These are phyloP conservation scores for Leptopterna dolabrata DNA, from an alignment of 2,888 invertebrate species.

Conservation along the genomic window DNA sequence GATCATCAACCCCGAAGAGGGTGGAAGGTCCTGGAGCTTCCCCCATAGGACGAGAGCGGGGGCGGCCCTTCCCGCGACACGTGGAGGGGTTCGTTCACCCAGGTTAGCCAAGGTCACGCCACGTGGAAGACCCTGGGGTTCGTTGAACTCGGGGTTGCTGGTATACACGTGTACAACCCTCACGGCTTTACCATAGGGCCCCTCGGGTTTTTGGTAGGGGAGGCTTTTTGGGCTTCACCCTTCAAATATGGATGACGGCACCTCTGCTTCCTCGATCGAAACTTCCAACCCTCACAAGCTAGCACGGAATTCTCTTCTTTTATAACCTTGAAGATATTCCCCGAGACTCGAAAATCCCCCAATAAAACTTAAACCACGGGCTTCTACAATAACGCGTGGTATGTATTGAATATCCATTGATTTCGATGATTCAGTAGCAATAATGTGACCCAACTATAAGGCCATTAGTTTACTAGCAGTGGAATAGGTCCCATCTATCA, in stretches of 20 bases:
- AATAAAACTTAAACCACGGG: not conserved
- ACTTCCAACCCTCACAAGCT: slow-evolving; percentile 27
- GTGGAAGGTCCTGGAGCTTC: slow-evolving; percentile 40
- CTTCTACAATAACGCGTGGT: too few species aligned
- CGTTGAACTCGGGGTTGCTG: slow-evolving; percentile 39
- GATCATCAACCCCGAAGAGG: slow-evolving; percentile 45
- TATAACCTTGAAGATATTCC: slow-evolving; percentile 11
- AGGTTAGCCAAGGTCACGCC: slow-evolving; percentile 59
- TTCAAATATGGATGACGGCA: slow-evolving; percentile 49
- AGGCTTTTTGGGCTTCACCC: slow-evolving; percentile 39
- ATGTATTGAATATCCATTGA: too few species aligned
- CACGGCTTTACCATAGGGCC: slow-evolving; percentile 56
- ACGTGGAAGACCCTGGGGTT: slow-evolving; percentile 56
- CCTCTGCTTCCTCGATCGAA: slow-evolving; percentile 40
- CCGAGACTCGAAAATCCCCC: not conserved
- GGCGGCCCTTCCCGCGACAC: slow-evolving; percentile 51
- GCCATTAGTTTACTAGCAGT: too few species aligned
- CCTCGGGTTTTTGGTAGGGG: slow-evolving; percentile 32
- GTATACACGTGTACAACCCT: slow-evolving; percentile 57
- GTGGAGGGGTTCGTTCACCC: slow-evolving; percentile 56
- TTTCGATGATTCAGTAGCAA: too few species aligned
- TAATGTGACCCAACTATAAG: too few species aligned
- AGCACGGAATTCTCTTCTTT: not conserved
- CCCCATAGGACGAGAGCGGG: not conserved
- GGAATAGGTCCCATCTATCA: too few species aligned